Conservation (phyloP, 1,140 invertebrate species). For the Homarus americanus region DNA sequence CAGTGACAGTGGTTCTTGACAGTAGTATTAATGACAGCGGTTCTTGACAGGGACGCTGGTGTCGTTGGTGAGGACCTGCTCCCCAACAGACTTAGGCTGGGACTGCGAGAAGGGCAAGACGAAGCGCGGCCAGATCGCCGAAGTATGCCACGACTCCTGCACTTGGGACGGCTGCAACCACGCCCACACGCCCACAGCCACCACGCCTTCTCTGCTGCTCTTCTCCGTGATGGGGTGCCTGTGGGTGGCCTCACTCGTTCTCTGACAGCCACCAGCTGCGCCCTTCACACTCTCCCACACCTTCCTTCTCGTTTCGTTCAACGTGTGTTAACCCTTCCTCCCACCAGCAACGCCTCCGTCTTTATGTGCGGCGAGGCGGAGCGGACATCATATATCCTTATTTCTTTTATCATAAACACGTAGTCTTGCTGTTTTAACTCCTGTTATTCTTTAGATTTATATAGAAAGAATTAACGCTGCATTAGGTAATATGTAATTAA, state of each 20-base stretch:
- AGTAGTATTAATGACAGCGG: too few species aligned
- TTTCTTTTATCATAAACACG: too few species aligned
- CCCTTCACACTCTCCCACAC: too few species aligned
- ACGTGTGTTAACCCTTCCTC: too few species aligned
- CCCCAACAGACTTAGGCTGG: conserved; percentile 57
- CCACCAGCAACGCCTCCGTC: too few species aligned
- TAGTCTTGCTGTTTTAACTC: too few species aligned
- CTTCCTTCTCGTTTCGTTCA: background rate
- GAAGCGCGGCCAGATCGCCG: background rate
- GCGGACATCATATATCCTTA: too few species aligned
- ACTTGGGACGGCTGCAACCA: conserved; percentile 59
- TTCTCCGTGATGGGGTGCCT: background rate
- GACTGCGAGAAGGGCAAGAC: conserved; percentile 53
- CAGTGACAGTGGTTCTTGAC: background rate
- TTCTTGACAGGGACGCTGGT: conserved; percentile 17
- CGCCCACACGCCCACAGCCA: conserved; percentile 14
- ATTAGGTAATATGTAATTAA: too few species aligned
- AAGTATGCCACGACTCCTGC: conserved; percentile 53
- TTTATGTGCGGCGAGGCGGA: too few species aligned
- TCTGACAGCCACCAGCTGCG: background rate
- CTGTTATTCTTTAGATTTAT: too few species aligned
- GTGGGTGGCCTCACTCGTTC: background rate
- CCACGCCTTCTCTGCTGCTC: background rate
- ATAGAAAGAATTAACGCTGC: too few species aligned
- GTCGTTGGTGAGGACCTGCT: conserved; percentile 46